These are phyloP conservation scores for Ostrea edulis DNA, from an alignment of 1,140 invertebrate species.

Conservation along the genomic window DNA sequence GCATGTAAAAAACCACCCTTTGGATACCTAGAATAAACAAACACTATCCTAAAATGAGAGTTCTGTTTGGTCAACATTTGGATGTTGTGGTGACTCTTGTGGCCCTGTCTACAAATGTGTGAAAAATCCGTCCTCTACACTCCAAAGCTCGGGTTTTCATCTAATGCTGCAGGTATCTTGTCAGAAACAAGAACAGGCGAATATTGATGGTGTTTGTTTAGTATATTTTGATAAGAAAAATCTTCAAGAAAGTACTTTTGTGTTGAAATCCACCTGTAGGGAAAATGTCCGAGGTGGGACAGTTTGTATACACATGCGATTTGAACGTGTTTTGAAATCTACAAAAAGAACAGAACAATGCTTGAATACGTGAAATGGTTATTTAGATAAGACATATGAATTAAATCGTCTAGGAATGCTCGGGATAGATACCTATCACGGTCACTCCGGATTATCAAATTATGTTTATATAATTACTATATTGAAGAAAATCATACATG, in stretches of 20 bases:
- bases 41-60: neutral
- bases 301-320: neutral
- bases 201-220: neutral
- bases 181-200: neutral
- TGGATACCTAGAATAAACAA: neutral
- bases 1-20: no score
- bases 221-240: conserved; percentile 26
- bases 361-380: neutral
- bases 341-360: neutral
- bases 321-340: conserved; percentile 7
- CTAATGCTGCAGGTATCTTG: neutral
- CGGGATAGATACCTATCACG: neutral
- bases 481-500: neutral
- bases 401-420: neutral
- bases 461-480: no score
- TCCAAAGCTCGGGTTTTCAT: neutral
- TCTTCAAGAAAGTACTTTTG: neutral
- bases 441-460: neutral
- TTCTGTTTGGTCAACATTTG: neutral
- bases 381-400: conserved; percentile 16
- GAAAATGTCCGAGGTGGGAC: neutral
- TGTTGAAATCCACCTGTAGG: neutral
- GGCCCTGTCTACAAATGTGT: neutral
- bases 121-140: neutral
- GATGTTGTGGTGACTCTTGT: neutral